Evolutionary conservation across 2,113 vertebrate species (phyloP), one percentile per base, ranked within the genome.

Genomic region (Carassius gibelio): DNA sequence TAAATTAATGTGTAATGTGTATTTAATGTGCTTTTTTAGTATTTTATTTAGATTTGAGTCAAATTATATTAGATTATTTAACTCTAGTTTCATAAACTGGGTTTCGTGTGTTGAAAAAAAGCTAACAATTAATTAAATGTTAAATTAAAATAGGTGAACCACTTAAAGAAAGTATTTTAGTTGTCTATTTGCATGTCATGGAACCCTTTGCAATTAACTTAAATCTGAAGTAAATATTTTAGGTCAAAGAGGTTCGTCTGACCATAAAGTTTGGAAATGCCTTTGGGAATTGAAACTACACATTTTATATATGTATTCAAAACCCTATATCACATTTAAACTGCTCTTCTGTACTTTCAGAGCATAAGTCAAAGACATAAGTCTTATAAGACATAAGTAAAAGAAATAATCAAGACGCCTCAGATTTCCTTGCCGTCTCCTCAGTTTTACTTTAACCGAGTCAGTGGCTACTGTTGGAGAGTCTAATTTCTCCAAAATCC

Each of bases 401-500:
- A 59, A 50, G 8, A 81, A 8, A 5, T 82, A 34, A 52, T 79
- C 45, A 83, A 50, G 19, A 1, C 1, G 4, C 30, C 26, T 77
- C 55, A 19, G 34, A 23, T 45, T 59, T 79, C 62, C 64, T 45
- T 69, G 50, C 61, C 45, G 61, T 57, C 48, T 86, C 21, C n/a
- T 52, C 34, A 23, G 48, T 62, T 82, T 71, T 66, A 79, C 57
- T 21, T 48, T 26, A 77, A 64, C 69, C 14, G 75, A 62, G 66
- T 75, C 57, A 50, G 66, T 74, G 79, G 72, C 9, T 88, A 6
- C 26, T 38, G 45, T 48, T 36, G 2, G 74, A 23, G 64, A 81
- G 17, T 52, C 50, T 75, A 26, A 66, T 88, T 81, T 83, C 77
- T 11, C 13, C 55, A 55, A 75, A 86, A 84, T 66, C 77, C 72